These are phyloP conservation scores for Bujurquina vittata DNA, from an alignment of 2,113 vertebrate genomes.

Conservation along the genomic window DNA sequence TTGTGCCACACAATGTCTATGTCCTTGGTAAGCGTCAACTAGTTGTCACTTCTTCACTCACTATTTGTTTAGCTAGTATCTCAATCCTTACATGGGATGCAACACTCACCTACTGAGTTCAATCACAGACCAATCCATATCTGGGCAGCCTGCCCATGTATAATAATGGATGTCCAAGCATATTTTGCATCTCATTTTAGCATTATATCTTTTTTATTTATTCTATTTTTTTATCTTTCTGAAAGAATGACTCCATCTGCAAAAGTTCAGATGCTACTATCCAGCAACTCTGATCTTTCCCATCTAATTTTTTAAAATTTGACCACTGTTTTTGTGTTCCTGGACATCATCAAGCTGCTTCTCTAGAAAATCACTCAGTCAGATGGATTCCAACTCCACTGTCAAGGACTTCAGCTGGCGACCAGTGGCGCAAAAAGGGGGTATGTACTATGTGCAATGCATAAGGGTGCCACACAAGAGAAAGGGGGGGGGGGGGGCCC, in stretches of 20 bases:
- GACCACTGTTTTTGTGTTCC: neutral
- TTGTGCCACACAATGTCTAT: neutral
- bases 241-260: neutral
- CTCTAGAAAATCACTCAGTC: neutral
- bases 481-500: too few species aligned
- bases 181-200: neutral
- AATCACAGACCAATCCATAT: neutral
- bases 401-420: neutral
- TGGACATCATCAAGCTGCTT: neutral
- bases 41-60: neutral
- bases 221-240: neutral
- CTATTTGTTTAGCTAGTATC: neutral
- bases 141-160: neutral
- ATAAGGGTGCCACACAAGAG: too few species aligned
- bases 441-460: too few species aligned
- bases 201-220: too few species aligned
- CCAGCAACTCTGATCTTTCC: neutral
- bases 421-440: too few species aligned
- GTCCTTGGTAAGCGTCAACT: neutral
- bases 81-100: neutral
- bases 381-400: neutral
- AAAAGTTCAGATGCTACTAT: neutral
- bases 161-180: neutral
- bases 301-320: neutral
- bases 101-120: neutral